Conservation (phyloP, 2,888 invertebrate species). For the Protonemura montana region DNA sequence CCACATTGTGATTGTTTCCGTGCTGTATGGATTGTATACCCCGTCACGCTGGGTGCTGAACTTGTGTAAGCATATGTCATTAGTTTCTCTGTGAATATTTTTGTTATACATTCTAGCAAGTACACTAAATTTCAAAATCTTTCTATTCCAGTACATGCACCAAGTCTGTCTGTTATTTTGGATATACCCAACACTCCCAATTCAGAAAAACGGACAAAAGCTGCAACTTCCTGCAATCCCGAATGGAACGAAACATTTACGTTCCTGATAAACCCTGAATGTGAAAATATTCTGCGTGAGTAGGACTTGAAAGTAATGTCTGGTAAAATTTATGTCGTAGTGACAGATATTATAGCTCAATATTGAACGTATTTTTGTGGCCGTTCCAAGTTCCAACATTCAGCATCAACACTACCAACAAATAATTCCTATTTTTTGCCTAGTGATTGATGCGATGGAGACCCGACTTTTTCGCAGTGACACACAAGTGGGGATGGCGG, state of each 20-base stretch:
- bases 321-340: not conserved
- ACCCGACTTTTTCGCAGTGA: conserved; percentile 10
- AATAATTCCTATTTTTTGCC: too few relatives aligned
- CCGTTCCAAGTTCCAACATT: too few relatives aligned
- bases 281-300: conserved; percentile 17
- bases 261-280: conserved; percentile 46
- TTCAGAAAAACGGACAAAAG: conserved; percentile 56
- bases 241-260: conserved; percentile 59
- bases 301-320: not conserved
- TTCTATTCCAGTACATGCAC: conserved; percentile 51
- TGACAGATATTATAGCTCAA: too few relatives aligned
- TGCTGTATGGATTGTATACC: conserved; percentile 44
- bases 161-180: conserved; percentile 59
- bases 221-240: conserved; percentile 57
- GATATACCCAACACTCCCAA: conserved; percentile 56
- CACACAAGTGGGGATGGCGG: conserved; percentile 5
- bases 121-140: not conserved
- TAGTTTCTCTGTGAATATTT: not conserved
- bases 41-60: conserved; percentile 45
- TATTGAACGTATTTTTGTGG: too few relatives aligned
- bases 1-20: conserved; percentile 42
- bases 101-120: too few relatives aligned
- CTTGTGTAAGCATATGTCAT: conserved; percentile 44
- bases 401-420: too few relatives aligned
- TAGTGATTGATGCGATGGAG: conserved; percentile 2